Percentiles rank a stretch among this genome's conserved stretches.
Conservation (phyloP, 2,888 invertebrate species). For the Lucinisca nassula region DNA sequence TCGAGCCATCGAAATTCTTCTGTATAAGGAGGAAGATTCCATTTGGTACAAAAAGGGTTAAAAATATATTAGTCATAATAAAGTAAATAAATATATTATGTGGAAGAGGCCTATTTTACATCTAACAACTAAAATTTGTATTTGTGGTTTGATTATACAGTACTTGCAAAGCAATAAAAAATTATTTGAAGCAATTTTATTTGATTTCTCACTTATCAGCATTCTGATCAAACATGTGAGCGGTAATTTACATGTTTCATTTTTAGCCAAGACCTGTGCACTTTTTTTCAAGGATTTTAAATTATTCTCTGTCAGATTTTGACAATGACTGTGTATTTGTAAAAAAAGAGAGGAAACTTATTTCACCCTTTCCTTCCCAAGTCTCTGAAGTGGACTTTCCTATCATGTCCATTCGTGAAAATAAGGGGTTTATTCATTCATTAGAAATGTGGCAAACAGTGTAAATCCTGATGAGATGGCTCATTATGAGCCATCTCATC, state of each 20-base stretch:
- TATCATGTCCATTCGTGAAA: not conserved
- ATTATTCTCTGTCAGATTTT: not conserved
- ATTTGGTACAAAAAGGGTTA: too few relatives aligned
- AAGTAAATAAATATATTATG: too few relatives aligned
- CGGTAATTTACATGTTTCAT: not conserved
- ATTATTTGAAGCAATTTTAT: not conserved
- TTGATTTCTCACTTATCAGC: not conserved
- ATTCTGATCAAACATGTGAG: not conserved
- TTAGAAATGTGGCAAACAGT: too few relatives aligned
- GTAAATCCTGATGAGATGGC: too few relatives aligned
- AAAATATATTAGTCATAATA: too few relatives aligned
- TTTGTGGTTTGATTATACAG: not conserved
- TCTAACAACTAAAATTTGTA: not conserved
- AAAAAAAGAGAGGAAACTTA: not conserved
- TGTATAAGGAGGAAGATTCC: too few relatives aligned
- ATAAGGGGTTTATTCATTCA: too few relatives aligned
- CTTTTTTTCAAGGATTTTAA: not conserved
- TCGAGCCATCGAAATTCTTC: too few relatives aligned
- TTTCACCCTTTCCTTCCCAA: too few relatives aligned
- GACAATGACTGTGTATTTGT: not conserved
- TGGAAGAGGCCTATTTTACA: not conserved
- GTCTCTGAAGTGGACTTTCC: not conserved
- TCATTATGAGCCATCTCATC: too few relatives aligned
- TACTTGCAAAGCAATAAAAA: not conserved
- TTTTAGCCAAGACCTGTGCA: not conserved